Percentiles rank a stretch among this genome's conserved stretches.
These are phyloP conservation scores for Protodeltote pygarga DNA, from an alignment of 2,888 invertebrate genomes.

Conservation along the genomic window DNA sequence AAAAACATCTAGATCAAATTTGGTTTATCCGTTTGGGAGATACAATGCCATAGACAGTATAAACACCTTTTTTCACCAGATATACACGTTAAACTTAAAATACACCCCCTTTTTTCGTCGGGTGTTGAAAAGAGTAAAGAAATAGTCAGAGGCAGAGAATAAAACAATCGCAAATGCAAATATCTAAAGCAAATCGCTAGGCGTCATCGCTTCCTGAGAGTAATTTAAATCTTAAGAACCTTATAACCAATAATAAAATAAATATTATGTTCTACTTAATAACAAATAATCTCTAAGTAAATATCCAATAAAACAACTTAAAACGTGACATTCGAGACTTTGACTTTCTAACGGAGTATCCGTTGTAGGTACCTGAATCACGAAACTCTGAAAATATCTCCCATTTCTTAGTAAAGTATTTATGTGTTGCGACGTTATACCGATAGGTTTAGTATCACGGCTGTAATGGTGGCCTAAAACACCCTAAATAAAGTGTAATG, in stretches of 20 bases:
- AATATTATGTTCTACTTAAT: too few relatives aligned
- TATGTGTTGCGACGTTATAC: too few relatives aligned
- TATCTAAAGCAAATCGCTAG: conserved; percentile 26
- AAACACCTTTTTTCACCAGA: too few relatives aligned
- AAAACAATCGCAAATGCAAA: conserved; percentile 36
- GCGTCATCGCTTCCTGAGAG: conserved; percentile 13
- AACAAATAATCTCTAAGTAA: conserved; percentile 31
- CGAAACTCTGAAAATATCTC: conserved; percentile 28
- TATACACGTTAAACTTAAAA: too few relatives aligned
- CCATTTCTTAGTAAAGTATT: conserved; percentile 14
- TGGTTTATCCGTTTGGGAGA: too few relatives aligned
- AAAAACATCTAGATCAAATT: too few relatives aligned
- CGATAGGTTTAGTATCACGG: neutral
- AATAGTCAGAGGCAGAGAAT: conserved; percentile 8
- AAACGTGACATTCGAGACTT: conserved; percentile 43
- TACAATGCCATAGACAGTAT: too few relatives aligned
- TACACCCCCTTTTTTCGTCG: too few relatives aligned
- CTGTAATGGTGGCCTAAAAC: neutral
- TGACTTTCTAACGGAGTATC: conserved; percentile 45
- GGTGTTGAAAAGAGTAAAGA: too few relatives aligned
- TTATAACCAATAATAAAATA: too few relatives aligned
- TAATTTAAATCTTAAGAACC: too few relatives aligned
- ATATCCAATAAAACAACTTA: conserved; percentile 33
- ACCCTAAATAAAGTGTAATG: too few relatives aligned
- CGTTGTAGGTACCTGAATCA: conserved; percentile 22